Conservation (phyloP, 2,888 invertebrate species). For the Lucinisca nassula region DNA sequence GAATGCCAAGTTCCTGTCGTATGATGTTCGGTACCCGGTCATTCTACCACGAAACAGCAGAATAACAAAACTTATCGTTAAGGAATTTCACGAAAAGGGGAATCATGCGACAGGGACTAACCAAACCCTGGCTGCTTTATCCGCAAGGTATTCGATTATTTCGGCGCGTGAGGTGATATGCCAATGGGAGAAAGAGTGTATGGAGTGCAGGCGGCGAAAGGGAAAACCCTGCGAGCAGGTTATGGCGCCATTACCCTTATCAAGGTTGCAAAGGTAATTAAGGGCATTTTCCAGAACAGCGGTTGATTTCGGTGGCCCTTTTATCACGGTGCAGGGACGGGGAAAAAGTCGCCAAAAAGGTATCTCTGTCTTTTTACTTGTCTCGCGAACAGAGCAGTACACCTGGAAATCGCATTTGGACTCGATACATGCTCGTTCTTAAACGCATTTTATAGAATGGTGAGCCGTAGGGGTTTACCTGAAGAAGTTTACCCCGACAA, state of each 20-base stretch:
- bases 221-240: too few species aligned
- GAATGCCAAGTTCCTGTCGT: conserved; percentile 50
- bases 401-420: too few species aligned
- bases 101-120: conserved; percentile 51
- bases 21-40: conserved; percentile 43
- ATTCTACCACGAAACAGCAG: conserved; percentile 53
- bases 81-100: conserved; percentile 46
- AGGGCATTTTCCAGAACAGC: conserved; percentile 40
- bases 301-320: conserved; percentile 55
- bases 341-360: conserved; percentile 52
- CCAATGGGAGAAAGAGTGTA: conserved; percentile 51
- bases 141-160: conserved; percentile 54
- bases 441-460: conserved; percentile 54
- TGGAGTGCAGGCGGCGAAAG: conserved; percentile 39
- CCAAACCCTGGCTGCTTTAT: conserved; percentile 41
- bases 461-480: conserved; percentile 56
- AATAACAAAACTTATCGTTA: conserved; percentile 58
- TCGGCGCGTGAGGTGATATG: not conserved
- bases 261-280: too few species aligned
- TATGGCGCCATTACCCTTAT: conserved; percentile 59
- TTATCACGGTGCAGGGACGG: conserved; percentile 49
- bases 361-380: conserved; percentile 69
- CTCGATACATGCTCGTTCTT: conserved; percentile 62
- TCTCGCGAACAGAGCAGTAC: conserved; percentile 48
- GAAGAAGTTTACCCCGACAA: conserved; percentile 53